Conservation (phyloP, 2,888 invertebrate genomes). For the Ennomos erosarius region DNA sequence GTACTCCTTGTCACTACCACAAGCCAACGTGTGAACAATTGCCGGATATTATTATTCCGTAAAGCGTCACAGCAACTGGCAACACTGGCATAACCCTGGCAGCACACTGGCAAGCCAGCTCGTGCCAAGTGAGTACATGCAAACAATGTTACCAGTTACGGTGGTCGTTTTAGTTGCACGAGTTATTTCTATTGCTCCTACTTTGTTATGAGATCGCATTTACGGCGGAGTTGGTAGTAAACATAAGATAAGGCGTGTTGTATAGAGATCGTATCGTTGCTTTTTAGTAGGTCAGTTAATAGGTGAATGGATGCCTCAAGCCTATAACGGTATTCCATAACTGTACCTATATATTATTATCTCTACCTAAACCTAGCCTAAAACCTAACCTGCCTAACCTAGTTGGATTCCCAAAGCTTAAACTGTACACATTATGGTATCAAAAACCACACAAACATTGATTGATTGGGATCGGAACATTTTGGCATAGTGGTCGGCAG, state of each 20-base stretch:
- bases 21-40: constrained; percentile 14
- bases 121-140: constrained; percentile 6
- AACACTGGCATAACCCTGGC: constrained; percentile 11
- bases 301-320: too few species aligned
- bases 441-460: too few species aligned
- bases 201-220: constrained; percentile 8
- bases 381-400: too few species aligned
- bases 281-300: too few species aligned
- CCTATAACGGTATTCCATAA: too few species aligned
- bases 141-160: constrained; percentile 9
- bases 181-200: constrained; percentile 11
- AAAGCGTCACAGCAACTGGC: constrained; percentile 13
- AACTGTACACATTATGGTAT: too few species aligned
- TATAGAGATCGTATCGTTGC: too few species aligned
- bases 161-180: constrained; percentile 9
- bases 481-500: too few species aligned
- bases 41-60: constrained; percentile 21
- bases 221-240: not conserved
- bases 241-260: not conserved
- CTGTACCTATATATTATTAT: too few species aligned
- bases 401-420: too few species aligned
- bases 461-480: too few species aligned
- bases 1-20: constrained; percentile 5
- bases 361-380: too few species aligned
- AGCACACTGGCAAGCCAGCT: constrained; percentile 3